phyloP scores from a whole-genome alignment of 1,140 invertebrate genomes.

The Drosophila truncata region DNA sequence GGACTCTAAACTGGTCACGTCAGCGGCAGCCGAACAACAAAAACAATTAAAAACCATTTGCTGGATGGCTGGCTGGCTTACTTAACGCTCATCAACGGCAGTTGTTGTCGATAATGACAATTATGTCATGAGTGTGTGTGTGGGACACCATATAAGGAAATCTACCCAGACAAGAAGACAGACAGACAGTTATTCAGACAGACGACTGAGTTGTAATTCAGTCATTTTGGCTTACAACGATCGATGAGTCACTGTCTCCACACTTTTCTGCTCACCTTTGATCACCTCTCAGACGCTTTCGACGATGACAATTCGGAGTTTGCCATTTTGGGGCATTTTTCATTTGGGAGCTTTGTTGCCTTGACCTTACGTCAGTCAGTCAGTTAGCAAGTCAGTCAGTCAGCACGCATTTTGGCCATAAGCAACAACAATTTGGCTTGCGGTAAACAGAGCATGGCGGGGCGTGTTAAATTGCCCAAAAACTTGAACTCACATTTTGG shows the following conservation, averaged over 20 bases:
- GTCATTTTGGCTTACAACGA: constrained; percentile 10
- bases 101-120: constrained; percentile 60
- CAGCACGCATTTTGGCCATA: constrained; percentile 26
- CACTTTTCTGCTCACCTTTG: constrained; percentile 1
- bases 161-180: background rate
- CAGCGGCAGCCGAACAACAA: constrained; percentile 4
- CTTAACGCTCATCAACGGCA: constrained; percentile 55
- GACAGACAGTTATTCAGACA: too few relatives aligned
- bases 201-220: constrained; percentile 15
- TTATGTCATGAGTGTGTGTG: constrained; percentile 50
- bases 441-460: constrained; percentile 44
- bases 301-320: constrained; percentile 22
- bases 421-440: constrained; percentile 21
- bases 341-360: constrained; percentile 26
- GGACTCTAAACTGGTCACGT: constrained; percentile 57
- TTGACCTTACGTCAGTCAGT: constrained; percentile 49
- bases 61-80: constrained; percentile 35
- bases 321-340: constrained; percentile 39
- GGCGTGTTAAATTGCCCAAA: constrained; percentile 62
- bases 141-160: constrained; percentile 34
- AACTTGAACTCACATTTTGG: constrained; percentile 45
- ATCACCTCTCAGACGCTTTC: background rate
- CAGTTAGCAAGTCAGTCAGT: constrained; percentile 15
- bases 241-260: constrained; percentile 17
- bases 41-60: constrained; percentile 59